Evolutionary conservation across 2,888 invertebrate species (phyloP).

Genomic region (Willowsia nigromaculata): DNA sequence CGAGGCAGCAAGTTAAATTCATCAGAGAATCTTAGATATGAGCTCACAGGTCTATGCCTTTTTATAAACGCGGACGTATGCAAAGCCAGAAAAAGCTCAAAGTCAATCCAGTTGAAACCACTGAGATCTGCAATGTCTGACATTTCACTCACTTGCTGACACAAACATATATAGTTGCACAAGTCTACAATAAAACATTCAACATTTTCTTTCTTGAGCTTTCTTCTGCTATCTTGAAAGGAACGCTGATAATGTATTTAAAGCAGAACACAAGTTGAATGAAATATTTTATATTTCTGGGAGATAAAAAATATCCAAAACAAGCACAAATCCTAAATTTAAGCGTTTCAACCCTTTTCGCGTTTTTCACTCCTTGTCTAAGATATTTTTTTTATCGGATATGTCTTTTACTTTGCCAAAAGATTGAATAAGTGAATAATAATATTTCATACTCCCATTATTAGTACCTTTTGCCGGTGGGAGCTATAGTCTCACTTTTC

Average conservation of each 20-base stretch:
- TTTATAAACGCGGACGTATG: not conserved
- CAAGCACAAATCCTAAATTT: slow-evolving; percentile 18
- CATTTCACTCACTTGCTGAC: not conserved
- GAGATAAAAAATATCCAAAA: not conserved
- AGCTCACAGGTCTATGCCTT: not conserved
- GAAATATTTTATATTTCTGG: not conserved
- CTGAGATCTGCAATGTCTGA: slow-evolving; percentile 13
- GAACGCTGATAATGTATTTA: not conserved
- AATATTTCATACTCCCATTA: slow-evolving; percentile 53
- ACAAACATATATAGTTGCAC: not conserved
- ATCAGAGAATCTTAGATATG: slow-evolving; percentile 13
- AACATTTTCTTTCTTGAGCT: not conserved
- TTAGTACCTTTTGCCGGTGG: slow-evolving; percentile 38
- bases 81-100: not conserved
- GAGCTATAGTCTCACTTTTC: slow-evolving; percentile 26
- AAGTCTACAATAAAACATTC: not conserved
- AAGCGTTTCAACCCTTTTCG: slow-evolving; percentile 61
- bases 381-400: not conserved
- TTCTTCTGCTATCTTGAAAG: not conserved
- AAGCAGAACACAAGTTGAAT: not conserved
- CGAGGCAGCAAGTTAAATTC: slow-evolving; percentile 32
- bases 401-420: not conserved
- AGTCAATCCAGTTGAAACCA: slow-evolving; percentile 24
- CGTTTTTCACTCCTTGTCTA: slow-evolving; percentile 25
- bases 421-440: slow-evolving; percentile 61